These are phyloP conservation scores for Hyposoter dolosus DNA, from an alignment of 2,888 invertebrate species.

Conservation along the genomic window DNA sequence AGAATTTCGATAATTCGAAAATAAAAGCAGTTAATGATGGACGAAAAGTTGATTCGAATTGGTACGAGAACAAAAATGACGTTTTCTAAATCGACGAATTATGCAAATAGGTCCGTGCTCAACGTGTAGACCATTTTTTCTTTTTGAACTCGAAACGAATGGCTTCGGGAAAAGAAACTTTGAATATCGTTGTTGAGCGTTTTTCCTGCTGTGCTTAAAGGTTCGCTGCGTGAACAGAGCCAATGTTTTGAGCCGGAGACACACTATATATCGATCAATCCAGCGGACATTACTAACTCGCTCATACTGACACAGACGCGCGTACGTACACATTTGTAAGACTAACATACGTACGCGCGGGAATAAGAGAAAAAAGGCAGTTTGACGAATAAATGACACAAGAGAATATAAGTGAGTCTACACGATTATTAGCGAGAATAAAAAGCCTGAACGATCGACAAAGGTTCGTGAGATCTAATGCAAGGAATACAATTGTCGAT, in stretches of 20 bases:
- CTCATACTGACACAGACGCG: neutral
- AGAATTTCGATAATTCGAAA: neutral
- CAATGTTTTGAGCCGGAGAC: conserved; percentile 23
- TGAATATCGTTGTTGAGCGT: neutral
- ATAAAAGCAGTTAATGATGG: neutral
- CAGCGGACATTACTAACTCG: conserved; percentile 32
- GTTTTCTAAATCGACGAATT: neutral
- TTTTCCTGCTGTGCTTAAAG: neutral
- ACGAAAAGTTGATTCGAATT: neutral
- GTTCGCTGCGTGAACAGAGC: neutral
- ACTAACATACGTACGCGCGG: neutral
- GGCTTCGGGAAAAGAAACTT: neutral
- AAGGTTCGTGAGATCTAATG: neutral
- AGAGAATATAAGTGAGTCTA: neutral
- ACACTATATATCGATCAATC: conserved; percentile 60
- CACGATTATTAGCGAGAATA: neutral
- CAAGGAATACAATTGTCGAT: conserved; percentile 2
- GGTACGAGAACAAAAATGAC: neutral
- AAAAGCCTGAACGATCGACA: neutral
- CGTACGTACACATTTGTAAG: neutral
- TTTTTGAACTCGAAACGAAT: neutral
- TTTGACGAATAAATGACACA: neutral
- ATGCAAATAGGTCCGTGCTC: neutral
- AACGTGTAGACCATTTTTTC: neutral
- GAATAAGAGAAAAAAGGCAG: neutral